These are phyloP conservation scores for Trogon surrucura DNA, from an alignment of 2,113 vertebrate genomes.

Conservation along the genomic window DNA sequence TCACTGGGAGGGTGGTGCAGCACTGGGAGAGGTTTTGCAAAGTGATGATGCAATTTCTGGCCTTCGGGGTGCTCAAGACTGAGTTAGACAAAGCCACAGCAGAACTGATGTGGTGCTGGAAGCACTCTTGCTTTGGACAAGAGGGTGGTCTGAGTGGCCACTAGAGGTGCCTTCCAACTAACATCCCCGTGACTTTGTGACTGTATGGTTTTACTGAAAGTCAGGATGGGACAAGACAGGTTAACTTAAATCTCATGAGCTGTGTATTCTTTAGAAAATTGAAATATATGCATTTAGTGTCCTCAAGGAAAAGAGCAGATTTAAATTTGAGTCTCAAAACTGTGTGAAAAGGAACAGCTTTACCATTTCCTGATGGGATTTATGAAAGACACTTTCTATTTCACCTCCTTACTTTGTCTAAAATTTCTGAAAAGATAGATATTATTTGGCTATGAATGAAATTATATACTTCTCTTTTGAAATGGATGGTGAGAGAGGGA, in stretches of 20 bases:
- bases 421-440: background rate
- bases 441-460: background rate
- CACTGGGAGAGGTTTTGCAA: background rate
- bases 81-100: background rate
- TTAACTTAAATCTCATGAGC: background rate
- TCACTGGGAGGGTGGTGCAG: background rate
- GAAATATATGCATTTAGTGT: background rate
- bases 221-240: background rate
- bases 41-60: accelerated
- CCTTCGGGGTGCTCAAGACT: background rate
- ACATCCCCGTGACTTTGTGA: background rate
- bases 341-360: background rate
- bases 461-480: background rate
- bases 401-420: background rate
- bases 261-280: background rate
- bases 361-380: background rate
- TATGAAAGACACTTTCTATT: background rate
- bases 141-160: background rate
- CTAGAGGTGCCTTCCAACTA: background rate
- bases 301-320: background rate
- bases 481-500: background rate
- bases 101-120: background rate
- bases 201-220: background rate
- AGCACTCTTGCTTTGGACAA: background rate
- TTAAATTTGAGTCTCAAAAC: background rate